Conservation (phyloP, 2,888 invertebrate genomes). For the Pyrrhia umbra region DNA sequence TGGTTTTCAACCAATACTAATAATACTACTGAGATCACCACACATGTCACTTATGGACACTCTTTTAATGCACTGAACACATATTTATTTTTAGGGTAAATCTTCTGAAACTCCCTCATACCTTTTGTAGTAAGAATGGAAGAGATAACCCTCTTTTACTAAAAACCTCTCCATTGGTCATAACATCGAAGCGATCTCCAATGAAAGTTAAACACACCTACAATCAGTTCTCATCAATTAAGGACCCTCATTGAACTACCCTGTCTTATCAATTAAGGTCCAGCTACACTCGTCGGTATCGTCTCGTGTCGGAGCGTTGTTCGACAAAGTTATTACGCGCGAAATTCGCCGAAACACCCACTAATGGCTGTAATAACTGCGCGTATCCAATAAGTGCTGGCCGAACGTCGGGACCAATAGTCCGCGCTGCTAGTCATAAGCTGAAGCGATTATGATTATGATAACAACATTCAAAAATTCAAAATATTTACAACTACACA, state of each 20-base stretch:
- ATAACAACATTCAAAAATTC: background rate
- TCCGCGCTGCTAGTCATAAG: background rate
- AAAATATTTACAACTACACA: too few species aligned
- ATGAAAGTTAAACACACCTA: background rate
- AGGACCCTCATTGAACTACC: background rate
- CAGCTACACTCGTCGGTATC: background rate
- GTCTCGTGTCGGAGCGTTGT: conserved; percentile 30
- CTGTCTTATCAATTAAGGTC: background rate
- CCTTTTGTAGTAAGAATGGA: too few species aligned
- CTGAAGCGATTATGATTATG: background rate
- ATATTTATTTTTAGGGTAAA: too few species aligned
- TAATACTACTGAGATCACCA: too few species aligned
- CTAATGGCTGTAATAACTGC: conserved; percentile 79
- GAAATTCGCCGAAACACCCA: conserved; percentile 71
- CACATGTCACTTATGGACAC: too few species aligned
- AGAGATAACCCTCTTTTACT: too few species aligned
- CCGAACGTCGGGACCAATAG: conserved; percentile 37
- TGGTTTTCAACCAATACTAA: too few species aligned
- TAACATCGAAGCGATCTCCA: too few species aligned
- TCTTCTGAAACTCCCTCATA: too few species aligned
- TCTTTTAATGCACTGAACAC: too few species aligned
- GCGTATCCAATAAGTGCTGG: conserved; percentile 78
- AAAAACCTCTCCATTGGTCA: background rate
- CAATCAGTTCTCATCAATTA: conserved; percentile 3
- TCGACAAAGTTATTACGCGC: conserved; percentile 69